Percentiles rank a stretch among this genome's conserved stretches.
Conservation (phyloP, 2,797 vertebrate species). For the Ceryle rudis region DNA sequence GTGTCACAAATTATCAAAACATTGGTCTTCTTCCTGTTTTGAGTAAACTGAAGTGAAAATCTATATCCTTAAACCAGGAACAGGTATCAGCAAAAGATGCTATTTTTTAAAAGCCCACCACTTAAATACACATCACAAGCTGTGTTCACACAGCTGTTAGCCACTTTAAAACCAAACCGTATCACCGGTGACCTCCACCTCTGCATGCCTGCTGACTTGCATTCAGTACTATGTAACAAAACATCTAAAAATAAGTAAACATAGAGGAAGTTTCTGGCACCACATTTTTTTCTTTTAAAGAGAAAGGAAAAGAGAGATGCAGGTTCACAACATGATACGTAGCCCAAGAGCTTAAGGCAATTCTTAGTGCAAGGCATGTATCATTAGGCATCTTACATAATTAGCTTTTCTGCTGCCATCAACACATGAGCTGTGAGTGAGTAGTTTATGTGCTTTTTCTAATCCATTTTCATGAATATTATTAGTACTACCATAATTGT, state of each 20-base stretch:
- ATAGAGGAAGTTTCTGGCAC: neutral
- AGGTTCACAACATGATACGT: neutral
- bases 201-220: neutral
- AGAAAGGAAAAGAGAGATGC: neutral
- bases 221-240: neutral
- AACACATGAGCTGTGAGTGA: neutral
- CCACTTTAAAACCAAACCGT: neutral
- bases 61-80: neutral
- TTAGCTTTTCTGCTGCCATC: neutral
- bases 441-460: neutral
- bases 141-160: neutral
- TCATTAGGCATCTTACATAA: neutral
- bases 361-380: neutral
- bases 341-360: neutral
- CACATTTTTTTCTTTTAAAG: neutral
- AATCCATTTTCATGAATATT: slow-evolving; percentile 2
- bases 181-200: neutral
- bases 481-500: neutral
- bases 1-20: slow-evolving; percentile 1
- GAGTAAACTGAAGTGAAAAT: slow-evolving; percentile 10
- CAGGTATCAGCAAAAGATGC: neutral
- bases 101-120: neutral
- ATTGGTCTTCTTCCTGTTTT: neutral
- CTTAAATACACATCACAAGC: neutral
- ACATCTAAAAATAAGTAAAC: neutral